Evolutionary conservation across 1,140 invertebrate genomes (phyloP).

Genomic region (Thalassaphorura encarpata): DNA sequence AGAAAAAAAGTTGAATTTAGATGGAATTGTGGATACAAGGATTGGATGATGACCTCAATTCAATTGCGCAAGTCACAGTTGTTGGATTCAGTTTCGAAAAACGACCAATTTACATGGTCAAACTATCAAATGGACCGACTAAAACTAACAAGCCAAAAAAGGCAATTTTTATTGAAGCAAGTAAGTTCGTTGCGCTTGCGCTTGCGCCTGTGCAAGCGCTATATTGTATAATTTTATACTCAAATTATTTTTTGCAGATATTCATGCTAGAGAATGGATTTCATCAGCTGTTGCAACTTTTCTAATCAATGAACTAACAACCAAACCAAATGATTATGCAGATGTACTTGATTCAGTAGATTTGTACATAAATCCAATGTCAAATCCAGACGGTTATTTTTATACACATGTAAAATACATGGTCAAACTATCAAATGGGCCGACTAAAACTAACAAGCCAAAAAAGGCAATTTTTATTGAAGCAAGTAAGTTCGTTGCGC

Average conservation of each 20-base stretch:
- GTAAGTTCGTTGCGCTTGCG: too few relatives aligned
- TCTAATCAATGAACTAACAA: conserved; percentile 50
- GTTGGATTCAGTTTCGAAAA: conserved; percentile 40
- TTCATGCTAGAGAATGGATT: conserved; percentile 62
- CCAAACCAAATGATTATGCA: conserved; percentile 39
- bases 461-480: too few relatives aligned
- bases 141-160: neutral
- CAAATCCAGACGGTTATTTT: conserved; percentile 55
- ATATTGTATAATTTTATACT: too few relatives aligned
- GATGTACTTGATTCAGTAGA: conserved; percentile 51
- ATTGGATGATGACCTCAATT: conserved; percentile 35
- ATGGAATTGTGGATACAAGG: neutral
- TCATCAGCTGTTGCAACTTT: conserved; percentile 51
- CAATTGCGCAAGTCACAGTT: conserved; percentile 35
- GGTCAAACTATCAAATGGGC: too few relatives aligned
- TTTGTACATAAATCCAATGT: conserved; percentile 56
- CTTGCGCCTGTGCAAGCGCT: too few relatives aligned
- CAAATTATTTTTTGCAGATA: too few relatives aligned
- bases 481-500: too few relatives aligned
- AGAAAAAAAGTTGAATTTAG: too few relatives aligned
- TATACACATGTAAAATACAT: too few relatives aligned
- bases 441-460: too few relatives aligned
- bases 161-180: conserved; percentile 37
- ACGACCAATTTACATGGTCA: conserved; percentile 38
- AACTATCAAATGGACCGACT: conserved; percentile 16